Percentiles rank a stretch among this genome's conserved stretches.
phyloP scores from a whole-genome alignment of 2,797 vertebrate species.

The Intellagama lesueurii region DNA sequence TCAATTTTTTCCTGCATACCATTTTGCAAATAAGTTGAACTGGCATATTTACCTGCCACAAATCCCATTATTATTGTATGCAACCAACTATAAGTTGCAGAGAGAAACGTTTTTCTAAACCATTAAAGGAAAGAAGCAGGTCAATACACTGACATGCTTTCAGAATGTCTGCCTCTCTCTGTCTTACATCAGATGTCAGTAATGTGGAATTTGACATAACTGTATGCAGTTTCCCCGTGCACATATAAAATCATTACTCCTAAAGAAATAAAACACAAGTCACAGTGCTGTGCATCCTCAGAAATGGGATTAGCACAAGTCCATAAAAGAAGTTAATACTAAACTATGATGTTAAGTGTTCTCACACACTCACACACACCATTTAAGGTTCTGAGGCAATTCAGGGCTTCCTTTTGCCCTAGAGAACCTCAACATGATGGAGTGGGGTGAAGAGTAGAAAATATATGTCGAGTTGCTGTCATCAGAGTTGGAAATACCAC shows the following conservation, averaged over 20 bases:
- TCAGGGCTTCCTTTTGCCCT: no score
- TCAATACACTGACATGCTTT: background rate
- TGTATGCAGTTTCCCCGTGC: no score
- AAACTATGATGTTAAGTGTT: no score
- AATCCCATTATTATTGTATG: conserved; percentile 14
- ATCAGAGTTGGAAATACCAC: no score
- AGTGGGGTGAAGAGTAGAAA: no score
- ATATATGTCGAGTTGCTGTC: no score
- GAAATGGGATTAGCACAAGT: background rate
- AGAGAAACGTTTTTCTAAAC: background rate
- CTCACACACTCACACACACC: no score
- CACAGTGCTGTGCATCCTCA: background rate
- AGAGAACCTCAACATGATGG: no score
- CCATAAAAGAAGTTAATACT: background rate
- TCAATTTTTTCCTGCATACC: background rate
- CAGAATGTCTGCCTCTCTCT: background rate
- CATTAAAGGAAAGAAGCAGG: background rate
- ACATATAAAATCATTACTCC: background rate
- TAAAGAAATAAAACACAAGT: background rate
- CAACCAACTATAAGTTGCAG: background rate
- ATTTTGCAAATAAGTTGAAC: background rate
- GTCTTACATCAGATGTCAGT: background rate
- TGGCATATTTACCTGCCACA: background rate
- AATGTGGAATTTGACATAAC: background rate
- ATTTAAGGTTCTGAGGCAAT: no score